phyloP scores from a whole-genome alignment of 2,888 invertebrate species.

The Leptinotarsa peninsularis region DNA sequence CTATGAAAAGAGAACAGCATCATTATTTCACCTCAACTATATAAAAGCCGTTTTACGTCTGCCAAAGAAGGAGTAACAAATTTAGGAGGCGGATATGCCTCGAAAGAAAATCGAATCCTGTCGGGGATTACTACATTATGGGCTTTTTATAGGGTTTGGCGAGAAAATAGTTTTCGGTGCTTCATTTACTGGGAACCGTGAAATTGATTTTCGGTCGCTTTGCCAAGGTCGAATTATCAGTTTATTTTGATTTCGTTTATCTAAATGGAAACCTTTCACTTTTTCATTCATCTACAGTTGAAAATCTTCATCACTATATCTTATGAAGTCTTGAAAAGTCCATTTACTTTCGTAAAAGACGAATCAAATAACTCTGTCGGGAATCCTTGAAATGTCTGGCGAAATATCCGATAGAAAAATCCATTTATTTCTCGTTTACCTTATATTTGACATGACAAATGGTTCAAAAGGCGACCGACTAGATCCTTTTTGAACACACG shows the following conservation, averaged over 20 bases:
- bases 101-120: background rate
- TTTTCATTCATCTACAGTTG: too few relatives aligned
- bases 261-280: too few relatives aligned
- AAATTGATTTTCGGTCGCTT: background rate
- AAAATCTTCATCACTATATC: too few relatives aligned
- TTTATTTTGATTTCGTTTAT: too few relatives aligned
- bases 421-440: conserved; percentile 10
- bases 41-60: conserved; percentile 2
- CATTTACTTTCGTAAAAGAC: too few relatives aligned
- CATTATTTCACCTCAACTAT: conserved; percentile 6
- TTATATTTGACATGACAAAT: conserved; percentile 19
- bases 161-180: background rate
- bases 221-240: too few relatives aligned
- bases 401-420: conserved; percentile 1
- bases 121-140: background rate
- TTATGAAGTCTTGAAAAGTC: too few relatives aligned
- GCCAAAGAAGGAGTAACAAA: background rate
- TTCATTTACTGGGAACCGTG: background rate
- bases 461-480: background rate
- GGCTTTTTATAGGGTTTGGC: background rate
- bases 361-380: background rate
- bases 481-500: background rate
- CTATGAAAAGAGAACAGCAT: conserved; percentile 3
- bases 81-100: background rate
- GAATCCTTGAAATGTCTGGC: background rate